Evolutionary conservation across 2,888 invertebrate species (phyloP), one percentile per base, ranked within the genome.

Genomic region (Leucoma salicis): DNA sequence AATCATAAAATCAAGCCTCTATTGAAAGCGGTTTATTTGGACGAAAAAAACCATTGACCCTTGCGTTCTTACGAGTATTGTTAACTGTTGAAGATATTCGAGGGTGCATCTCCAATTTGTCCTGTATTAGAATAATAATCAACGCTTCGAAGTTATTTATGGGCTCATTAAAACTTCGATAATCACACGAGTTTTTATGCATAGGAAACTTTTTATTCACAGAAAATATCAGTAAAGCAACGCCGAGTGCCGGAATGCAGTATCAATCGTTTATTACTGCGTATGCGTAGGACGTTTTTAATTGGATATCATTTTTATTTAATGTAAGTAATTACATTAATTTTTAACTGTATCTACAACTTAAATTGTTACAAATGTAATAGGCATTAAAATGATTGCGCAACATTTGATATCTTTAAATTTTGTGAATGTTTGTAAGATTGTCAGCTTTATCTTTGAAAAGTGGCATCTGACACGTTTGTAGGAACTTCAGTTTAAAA

Each of bases 1-100:
- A 87, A 88, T 89, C 87, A 88, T 88, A 88, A 88, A 89, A 88
- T 88, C 88, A 88, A 74, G 83, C 71, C 68, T 68, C 82, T 74
- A 85, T 87, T 88, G 79, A 85, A 75, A 74, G 70, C 71, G 82
- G 80, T 86, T 80, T 80, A 81, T 85, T 82, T 79, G 74, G 76
- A 57, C 46, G 69, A 65, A 83, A 87, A 14, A 86, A 82, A 73
- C 55, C 48, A 66, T 75, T 81, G 81, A 83, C 82, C 83, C 83
- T 70, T 39, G 56, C 69, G 64, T 62, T 72, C 69, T 66, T 70
- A 64, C 53, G 53, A 56, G 61, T 59, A 81, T 81, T 85, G 82
- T 84, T 78, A 74, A 52, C 58, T 55, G 53, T 63, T 58, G 53
- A 57, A 54, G 56, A 61, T 60, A 72, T 65, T 71, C 46, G 65